Evolutionary conservation across 2,888 invertebrate genomes (phyloP), one percentile per base, ranked within the genome.

Genomic region (Nudaria mundana): DNA sequence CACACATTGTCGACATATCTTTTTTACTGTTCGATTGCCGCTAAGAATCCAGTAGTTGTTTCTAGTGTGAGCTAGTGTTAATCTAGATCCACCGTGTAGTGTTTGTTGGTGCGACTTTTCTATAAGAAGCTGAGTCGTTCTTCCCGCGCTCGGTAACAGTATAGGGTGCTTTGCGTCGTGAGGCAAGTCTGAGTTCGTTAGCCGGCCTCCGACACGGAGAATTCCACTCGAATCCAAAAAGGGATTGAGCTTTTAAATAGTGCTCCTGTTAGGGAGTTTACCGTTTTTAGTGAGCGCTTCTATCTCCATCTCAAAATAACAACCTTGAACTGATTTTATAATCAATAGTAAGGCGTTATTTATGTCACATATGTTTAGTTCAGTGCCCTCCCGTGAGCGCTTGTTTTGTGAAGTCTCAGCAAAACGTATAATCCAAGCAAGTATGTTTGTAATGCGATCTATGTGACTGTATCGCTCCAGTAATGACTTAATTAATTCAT

Each of bases 21-120:
- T 40, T 24, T 36, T 44, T 1, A 40, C 18, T 33, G 24, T 1
- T 31, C 2, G n/a, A 25, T 10, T 11, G 8, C 4, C 30, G 30
- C 10, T 37, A 11, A 31, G 3, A 12, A 42, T 42, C 34, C 37
- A 42, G 13, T 37, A 42, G 2, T 20, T 15, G 8, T 37, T 25
- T 1, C 42, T 5, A 1, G 31, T 35, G 3, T 38, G 30, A 2
- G 31, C 18, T 8, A 38, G 11, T 1, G 35, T 38, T 2, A 43
- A 10, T 3, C 43, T 12, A 0, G 43, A 23, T 6, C 43, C 43
- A 0, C 38, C 43, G 12, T 43, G 43, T 3, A 43, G 11, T 2
- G 38, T 35, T 2, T 2, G 4, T 1, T 1, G 1, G 11, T 43
- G 35, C 0, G 28, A 34, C 14, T 39, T 13, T 3, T 30, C 11